A percentile compares a stretch with the other conserved stretches of the same genome.
Conservation (phyloP, 2,888 invertebrate species). For the Aromia moschata region DNA sequence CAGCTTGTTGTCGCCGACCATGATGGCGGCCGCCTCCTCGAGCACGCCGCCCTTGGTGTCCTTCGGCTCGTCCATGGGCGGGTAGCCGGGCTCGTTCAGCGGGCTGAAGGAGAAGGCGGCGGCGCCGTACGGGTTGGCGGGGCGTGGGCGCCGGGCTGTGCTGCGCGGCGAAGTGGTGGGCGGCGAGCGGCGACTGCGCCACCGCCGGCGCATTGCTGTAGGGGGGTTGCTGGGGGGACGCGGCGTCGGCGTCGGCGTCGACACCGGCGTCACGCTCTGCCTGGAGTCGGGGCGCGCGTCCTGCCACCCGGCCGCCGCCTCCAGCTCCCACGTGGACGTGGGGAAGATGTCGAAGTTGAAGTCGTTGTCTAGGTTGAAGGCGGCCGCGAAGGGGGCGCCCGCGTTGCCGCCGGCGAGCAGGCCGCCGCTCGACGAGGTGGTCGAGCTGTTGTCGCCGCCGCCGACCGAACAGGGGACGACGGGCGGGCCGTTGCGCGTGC, state of each 20-base stretch:
- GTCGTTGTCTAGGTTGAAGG: slow-evolving; percentile 56
- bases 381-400: slow-evolving; percentile 39
- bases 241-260: slow-evolving; percentile 72
- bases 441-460: slow-evolving; percentile 55
- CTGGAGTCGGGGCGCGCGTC: slow-evolving; percentile 70
- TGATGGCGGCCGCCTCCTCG: slow-evolving; percentile 59
- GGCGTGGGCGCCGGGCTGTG: slow-evolving; percentile 55
- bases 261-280: slow-evolving; percentile 70
- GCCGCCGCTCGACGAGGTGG: slow-evolving; percentile 50
- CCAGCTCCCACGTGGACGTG: slow-evolving; percentile 71
- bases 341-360: slow-evolving; percentile 66
- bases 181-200: slow-evolving; percentile 61
- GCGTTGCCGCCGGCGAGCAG: slow-evolving; percentile 45
- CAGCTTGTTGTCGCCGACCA: slow-evolving; percentile 65
- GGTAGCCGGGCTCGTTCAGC: slow-evolving; percentile 64
- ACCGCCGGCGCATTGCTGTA: slow-evolving; percentile 51
- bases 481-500: slow-evolving; percentile 61
- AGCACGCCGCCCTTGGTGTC: slow-evolving; percentile 64
- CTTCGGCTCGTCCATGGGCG: slow-evolving; percentile 63
- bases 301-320: slow-evolving; percentile 55
- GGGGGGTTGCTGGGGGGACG: slow-evolving; percentile 49
- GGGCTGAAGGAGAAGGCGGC: slow-evolving; percentile 72
- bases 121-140: slow-evolving; percentile 61
- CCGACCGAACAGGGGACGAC: slow-evolving; percentile 52
- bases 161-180: slow-evolving; percentile 65